Conservation (phyloP, 1,140 invertebrate species). For the Cataglyphis hispanica region DNA sequence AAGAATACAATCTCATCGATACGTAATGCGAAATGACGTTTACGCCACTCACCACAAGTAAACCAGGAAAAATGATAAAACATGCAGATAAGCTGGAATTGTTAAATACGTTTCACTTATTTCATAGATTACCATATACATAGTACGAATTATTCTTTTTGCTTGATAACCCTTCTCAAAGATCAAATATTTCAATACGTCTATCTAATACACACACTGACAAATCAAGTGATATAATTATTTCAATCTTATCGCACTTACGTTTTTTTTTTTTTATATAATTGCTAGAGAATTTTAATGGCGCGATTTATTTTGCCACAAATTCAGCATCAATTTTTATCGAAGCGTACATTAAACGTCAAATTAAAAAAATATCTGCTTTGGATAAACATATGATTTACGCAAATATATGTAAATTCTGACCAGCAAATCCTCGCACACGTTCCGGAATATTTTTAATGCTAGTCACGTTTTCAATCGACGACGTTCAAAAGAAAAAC, state of each 20-base stretch:
- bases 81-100: not conserved
- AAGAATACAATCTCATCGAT: not conserved
- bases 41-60: not conserved
- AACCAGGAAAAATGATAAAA: conserved; percentile 4
- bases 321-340: not conserved
- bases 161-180: conserved; percentile 41
- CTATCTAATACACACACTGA: not conserved
- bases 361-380: not conserved
- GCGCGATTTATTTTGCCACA: not conserved
- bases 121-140: not conserved
- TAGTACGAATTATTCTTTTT: not conserved
- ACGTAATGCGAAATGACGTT: no score
- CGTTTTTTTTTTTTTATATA: no score
- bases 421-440: not conserved
- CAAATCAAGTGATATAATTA: not conserved
- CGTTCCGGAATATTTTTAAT: not conserved
- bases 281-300: not conserved
- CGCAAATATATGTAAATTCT: not conserved
- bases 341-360: not conserved
- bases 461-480: not conserved
- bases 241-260: not conserved
- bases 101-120: not conserved
- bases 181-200: not conserved
- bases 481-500: not conserved
- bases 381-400: not conserved